Conservation (phyloP, 2,797 vertebrate genomes). For the Silurus aristotelis region DNA sequence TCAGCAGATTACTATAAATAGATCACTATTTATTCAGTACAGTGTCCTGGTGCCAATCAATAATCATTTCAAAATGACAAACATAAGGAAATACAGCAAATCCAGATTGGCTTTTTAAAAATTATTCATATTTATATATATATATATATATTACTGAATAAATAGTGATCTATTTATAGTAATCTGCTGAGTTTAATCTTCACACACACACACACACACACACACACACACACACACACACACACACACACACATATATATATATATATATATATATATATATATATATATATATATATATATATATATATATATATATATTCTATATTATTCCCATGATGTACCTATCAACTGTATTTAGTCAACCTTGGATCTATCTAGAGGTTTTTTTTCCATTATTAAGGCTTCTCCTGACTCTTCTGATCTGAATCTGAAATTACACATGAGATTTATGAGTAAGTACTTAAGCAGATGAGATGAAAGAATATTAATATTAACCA, state of each 20-base stretch:
- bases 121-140: too few relatives aligned
- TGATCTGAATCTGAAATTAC: background rate
- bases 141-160: background rate
- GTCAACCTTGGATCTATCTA: background rate
- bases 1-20: background rate
- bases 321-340: background rate
- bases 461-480: constrained; percentile 29
- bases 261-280: too few relatives aligned
- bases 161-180: too few relatives aligned
- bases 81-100: background rate
- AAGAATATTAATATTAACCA: constrained; percentile 49
- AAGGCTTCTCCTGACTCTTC: background rate
- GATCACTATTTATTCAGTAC: background rate
- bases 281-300: too few relatives aligned
- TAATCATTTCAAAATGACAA: background rate
- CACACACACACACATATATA: too few relatives aligned
- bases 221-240: too few relatives aligned
- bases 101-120: background rate
- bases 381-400: background rate
- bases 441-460: background rate
- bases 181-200: background rate
- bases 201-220: too few relatives aligned
- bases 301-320: too few relatives aligned
- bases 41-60: background rate
- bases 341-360: background rate